A percentile compares a stretch with the other conserved stretches of the same genome.
These are phyloP conservation scores for Sinocyclocheilus grahami DNA, from an alignment of 2,113 vertebrate genomes.

Conservation along the genomic window DNA sequence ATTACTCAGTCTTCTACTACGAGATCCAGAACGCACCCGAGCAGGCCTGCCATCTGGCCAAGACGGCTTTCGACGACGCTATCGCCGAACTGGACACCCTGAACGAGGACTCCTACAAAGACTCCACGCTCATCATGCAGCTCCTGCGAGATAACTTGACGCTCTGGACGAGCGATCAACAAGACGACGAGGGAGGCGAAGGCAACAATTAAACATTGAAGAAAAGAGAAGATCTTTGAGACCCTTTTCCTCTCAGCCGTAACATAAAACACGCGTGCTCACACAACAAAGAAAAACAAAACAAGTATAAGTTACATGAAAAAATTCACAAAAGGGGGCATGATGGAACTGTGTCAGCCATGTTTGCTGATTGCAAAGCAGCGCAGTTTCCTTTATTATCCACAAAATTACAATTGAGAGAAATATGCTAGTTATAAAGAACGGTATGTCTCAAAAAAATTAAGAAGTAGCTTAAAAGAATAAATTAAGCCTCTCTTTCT, in stretches of 20 bases:
- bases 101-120: slow-evolving; percentile 99
- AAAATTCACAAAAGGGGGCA: slow-evolving; percentile 64
- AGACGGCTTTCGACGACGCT: slow-evolving; percentile 97
- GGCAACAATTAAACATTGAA: slow-evolving; percentile 88
- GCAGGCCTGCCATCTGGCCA: slow-evolving; percentile 98
- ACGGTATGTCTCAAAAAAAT: slow-evolving; percentile 8
- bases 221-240: slow-evolving; percentile 46
- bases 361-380: slow-evolving; percentile 83
- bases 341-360: slow-evolving; percentile 80
- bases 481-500: slow-evolving; percentile 78
- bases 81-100: slow-evolving; percentile 99
- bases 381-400: slow-evolving; percentile 95
- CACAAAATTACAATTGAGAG: slow-evolving; percentile 59
- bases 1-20: slow-evolving; percentile 99
- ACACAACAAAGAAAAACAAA: slow-evolving; percentile 69
- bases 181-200: slow-evolving; percentile 96
- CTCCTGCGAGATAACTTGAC: slow-evolving; percentile 99
- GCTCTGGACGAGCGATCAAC: slow-evolving; percentile 99
- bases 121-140: slow-evolving; percentile 80
- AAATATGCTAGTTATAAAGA: slow-evolving; percentile 74
- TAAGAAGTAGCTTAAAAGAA: slow-evolving; percentile 48
- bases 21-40: slow-evolving; percentile 99
- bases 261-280: slow-evolving; percentile 70
- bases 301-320: slow-evolving; percentile 62
- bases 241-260: slow-evolving; percentile 53